Evolutionary conservation across 2,797 vertebrate genomes (phyloP).

Genomic region (Phoxinus dragarum): DNA sequence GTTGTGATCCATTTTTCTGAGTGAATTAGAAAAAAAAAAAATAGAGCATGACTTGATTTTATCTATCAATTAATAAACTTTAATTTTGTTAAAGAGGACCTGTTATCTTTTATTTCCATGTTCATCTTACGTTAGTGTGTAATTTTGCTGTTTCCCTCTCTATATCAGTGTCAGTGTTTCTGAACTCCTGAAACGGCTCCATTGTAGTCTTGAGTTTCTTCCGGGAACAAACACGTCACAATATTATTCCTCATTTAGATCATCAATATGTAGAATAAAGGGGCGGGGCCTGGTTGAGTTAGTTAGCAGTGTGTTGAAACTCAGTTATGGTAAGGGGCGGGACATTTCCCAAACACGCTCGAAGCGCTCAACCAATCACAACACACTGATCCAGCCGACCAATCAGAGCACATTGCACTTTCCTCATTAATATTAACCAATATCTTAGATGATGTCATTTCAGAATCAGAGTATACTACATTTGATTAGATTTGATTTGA

Average conservation of each 20-base stretch:
- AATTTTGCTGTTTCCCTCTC: background rate
- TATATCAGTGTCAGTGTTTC: no score
- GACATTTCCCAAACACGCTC: background rate
- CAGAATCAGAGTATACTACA: background rate
- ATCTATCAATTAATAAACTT: background rate
- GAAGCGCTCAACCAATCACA: background rate
- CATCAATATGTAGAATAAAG: no score
- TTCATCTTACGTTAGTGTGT: no score
- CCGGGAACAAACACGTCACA: accelerated
- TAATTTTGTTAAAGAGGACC: no score
- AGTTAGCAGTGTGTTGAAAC: background rate
- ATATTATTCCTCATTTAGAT: no score
- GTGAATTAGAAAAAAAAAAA: no score
- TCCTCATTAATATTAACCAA: background rate
- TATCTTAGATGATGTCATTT: background rate
- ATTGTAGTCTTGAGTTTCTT: no score
- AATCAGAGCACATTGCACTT: background rate
- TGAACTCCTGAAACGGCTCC: no score
- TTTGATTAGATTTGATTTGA: background rate
- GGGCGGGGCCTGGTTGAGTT: no score
- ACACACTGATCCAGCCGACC: background rate
- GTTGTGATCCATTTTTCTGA: no score
- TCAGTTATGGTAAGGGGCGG: background rate
- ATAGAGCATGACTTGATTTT: background rate
- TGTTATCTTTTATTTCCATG: no score